Base-by-base conservation (phyloP, 1,140 invertebrate species). In the Physella acuta region DNA sequence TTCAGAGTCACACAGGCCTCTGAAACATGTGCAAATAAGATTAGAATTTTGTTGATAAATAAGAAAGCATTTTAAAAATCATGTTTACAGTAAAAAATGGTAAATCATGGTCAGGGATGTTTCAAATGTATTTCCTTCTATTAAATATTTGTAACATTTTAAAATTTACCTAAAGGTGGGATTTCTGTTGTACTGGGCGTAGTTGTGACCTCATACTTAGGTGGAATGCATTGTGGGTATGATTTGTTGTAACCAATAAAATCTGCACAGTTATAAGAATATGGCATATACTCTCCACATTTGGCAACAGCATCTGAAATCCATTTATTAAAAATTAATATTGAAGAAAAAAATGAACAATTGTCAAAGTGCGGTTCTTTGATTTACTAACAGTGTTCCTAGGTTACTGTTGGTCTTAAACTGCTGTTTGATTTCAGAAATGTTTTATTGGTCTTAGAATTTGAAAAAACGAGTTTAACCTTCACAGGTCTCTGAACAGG, bases 231-330 rank as follows among this genome's bases (percentile, higher is more conserved):
- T n/a, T n/a, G n/a, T n/a, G n/a, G n/a, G n/a, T n/a, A 62, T 4
- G 36, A 37, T 26, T 1, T 44, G 30, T 39, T 2, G 14, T 1
- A 17, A 26, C n/a, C 26, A 24, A 36, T 39, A 30, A 62, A 49
- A 5, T 62, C 3, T 4, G n/a, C 37, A 30, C 60, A 62, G 36
- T 62, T 37, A 24, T 33, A 37, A 17, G 16, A 37, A 11, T 62
- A 34, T 4, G 60, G 60, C 60, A 62, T 62, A 49, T 34, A 62
- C 34, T 17, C 30, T 30, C 60, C 60, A 49, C 60, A 62, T 14
- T 44, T 30, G 20, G 37, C 20, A 44, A 62, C 60, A 62, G 60
- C 60, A 49, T 62, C 60, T 62, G 60, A 44, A 49, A 49, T 20
- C 28, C 2, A 49, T 44, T 2, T n/a, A n/a, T n/a, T n/a, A n/a